Evolutionary conservation across 1,140 invertebrate genomes (phyloP).

Genomic region (Lepidurus arcticus): DNA sequence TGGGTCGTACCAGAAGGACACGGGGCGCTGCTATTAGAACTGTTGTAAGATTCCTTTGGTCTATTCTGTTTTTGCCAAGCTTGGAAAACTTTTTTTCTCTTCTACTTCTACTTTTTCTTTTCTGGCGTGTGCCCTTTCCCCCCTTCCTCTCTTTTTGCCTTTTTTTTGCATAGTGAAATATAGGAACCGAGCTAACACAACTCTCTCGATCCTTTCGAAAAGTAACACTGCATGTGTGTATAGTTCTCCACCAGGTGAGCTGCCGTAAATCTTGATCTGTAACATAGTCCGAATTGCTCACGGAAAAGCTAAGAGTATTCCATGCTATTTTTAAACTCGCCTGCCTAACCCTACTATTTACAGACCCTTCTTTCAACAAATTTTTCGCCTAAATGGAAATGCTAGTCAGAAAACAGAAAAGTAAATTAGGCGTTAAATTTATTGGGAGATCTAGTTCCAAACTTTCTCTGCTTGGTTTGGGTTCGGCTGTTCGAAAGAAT

Average conservation of each 20-base stretch:
- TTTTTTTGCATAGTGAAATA: background rate
- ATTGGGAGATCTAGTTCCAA: too few species aligned
- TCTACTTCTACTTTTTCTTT: background rate
- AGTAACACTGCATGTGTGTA: background rate
- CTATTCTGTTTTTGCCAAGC: background rate
- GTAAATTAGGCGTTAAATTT: too few species aligned
- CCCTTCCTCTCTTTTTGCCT: background rate
- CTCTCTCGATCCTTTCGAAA: background rate
- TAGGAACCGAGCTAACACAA: background rate
- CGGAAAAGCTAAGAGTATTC: background rate
- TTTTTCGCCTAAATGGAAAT: background rate
- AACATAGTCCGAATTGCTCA: background rate
- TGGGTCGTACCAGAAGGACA: background rate
- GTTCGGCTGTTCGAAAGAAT: too few species aligned
- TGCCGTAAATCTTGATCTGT: background rate
- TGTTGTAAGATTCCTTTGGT: background rate
- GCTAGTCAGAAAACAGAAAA: too few species aligned
- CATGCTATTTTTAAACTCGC: background rate
- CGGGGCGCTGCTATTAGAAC: background rate
- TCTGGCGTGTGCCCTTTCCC: background rate
- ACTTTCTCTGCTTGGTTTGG: too few species aligned
- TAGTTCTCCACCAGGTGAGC: conserved; percentile 9
- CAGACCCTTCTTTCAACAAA: background rate
- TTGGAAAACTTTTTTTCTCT: background rate
- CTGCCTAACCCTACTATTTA: background rate